phyloP scores from a whole-genome alignment of 2,113 vertebrate genomes.

The Pelvicachromis taeniatus region DNA sequence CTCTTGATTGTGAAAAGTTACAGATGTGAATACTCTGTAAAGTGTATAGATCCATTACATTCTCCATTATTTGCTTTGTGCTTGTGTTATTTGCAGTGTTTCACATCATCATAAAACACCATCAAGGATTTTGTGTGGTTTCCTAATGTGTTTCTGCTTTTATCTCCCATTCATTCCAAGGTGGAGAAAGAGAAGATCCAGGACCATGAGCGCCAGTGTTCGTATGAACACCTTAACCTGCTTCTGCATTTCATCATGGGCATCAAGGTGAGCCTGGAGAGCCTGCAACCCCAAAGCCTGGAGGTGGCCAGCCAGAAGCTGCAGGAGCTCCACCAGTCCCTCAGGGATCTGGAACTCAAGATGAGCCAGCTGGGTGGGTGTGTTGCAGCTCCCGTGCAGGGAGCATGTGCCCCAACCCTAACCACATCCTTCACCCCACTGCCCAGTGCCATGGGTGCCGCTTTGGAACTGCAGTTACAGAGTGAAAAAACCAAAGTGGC shows the following conservation, averaged over 20 bases:
- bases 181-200: conserved; percentile 84
- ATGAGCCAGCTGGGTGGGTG: conserved; percentile 69
- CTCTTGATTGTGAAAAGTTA: background rate
- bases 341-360: conserved; percentile 75
- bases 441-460: conserved; percentile 60
- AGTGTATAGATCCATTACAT: background rate
- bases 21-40: background rate
- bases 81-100: background rate
- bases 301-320: conserved; percentile 75
- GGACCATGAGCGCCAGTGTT: conserved; percentile 83
- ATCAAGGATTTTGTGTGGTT: background rate
- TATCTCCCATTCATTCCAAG: conserved; percentile 55
- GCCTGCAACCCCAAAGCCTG: conserved; percentile 76
- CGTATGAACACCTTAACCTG: conserved; percentile 87
- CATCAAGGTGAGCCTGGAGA: conserved; percentile 79
- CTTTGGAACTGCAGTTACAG: conserved; percentile 75
- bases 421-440: conserved; percentile 73
- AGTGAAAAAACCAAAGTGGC: conserved; percentile 73
- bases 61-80: background rate
- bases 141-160: background rate
- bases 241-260: conserved; percentile 84
- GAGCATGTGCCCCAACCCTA: conserved; percentile 55
- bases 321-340: conserved; percentile 75
- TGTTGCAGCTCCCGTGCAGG: conserved; percentile 48
- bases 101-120: background rate